These are phyloP conservation scores for Glaucomys volans DNA, from an alignment of 2,113 vertebrate genomes.

Conservation along the genomic window DNA sequence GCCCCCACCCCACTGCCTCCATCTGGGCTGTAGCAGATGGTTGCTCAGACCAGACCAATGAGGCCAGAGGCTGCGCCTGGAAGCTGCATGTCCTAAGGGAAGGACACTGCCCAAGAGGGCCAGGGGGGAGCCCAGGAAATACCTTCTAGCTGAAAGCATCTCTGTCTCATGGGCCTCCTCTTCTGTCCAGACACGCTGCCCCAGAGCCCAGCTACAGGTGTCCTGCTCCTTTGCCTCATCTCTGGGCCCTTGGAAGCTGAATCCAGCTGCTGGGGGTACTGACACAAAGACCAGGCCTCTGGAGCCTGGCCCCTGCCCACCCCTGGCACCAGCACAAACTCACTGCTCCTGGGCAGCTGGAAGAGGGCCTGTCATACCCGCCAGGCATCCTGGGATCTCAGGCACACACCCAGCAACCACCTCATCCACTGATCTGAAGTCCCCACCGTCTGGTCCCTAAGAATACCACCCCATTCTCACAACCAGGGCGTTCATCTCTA, in stretches of 20 bases:
- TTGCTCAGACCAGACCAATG: background rate
- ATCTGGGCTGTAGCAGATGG: conserved; percentile 61
- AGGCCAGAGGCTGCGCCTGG: conserved; percentile 8
- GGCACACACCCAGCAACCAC: background rate
- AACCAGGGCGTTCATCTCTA: background rate
- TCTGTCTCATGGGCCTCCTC: background rate
- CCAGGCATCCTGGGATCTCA: background rate
- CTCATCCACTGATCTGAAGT: background rate
- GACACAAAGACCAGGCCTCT: background rate
- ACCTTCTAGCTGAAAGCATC: background rate
- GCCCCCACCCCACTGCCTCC: background rate
- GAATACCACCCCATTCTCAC: background rate
- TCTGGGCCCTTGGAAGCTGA: background rate
- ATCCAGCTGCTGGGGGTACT: background rate
- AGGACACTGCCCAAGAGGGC: background rate
- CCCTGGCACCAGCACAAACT: background rate
- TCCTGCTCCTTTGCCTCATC: background rate
- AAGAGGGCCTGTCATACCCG: background rate
- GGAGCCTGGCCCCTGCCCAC: background rate
- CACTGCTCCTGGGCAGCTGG: too few relatives aligned
- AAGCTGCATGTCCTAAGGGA: background rate
- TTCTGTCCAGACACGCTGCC: background rate
- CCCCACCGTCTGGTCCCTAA: background rate
- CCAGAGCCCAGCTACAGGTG: background rate
- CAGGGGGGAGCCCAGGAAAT: background rate